Percentiles rank a stretch among this genome's conserved stretches.
Conservation (phyloP, 2,113 vertebrate genomes). For the Nipponia nippon region DNA sequence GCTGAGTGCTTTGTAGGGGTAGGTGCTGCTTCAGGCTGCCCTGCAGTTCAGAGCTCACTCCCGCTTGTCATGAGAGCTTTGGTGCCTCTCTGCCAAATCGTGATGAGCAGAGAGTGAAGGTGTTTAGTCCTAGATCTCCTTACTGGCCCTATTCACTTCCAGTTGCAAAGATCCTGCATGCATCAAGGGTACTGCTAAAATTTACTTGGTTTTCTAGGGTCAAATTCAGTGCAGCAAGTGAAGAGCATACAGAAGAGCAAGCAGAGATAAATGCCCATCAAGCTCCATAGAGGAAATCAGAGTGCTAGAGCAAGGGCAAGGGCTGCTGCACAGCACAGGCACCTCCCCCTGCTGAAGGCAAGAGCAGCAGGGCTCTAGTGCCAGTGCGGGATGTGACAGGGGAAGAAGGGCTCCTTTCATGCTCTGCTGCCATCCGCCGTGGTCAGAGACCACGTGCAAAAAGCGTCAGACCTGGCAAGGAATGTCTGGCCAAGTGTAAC, state of each 20-base stretch:
- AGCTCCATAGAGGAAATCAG: background rate
- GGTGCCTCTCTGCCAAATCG: accelerated
- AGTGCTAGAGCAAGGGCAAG: background rate
- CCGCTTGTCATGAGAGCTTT: background rate
- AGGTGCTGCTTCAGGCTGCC: background rate
- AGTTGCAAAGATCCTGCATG: background rate
- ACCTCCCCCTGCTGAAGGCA: background rate
- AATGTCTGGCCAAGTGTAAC: background rate
- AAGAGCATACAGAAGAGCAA: background rate
- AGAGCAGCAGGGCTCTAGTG: background rate
- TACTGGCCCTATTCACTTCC: background rate
- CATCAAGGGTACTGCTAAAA: background rate
- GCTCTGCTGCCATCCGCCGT: accelerated
- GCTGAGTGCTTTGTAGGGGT: background rate
- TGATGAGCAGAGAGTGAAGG: background rate
- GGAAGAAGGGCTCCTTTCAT: background rate
- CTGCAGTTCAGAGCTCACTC: background rate
- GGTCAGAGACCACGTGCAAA: background rate
- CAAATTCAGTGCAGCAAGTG: background rate
- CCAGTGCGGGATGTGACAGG: accelerated
- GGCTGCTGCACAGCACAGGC: background rate
- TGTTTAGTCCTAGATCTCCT: background rate
- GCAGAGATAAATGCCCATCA: background rate
- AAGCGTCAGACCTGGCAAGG: background rate
- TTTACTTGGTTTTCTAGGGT: background rate